Percentiles rank a stretch among this genome's conserved stretches.
These are phyloP conservation scores for Prunella strophiata DNA, from an alignment of 2,797 vertebrate genomes.

Conservation along the genomic window DNA sequence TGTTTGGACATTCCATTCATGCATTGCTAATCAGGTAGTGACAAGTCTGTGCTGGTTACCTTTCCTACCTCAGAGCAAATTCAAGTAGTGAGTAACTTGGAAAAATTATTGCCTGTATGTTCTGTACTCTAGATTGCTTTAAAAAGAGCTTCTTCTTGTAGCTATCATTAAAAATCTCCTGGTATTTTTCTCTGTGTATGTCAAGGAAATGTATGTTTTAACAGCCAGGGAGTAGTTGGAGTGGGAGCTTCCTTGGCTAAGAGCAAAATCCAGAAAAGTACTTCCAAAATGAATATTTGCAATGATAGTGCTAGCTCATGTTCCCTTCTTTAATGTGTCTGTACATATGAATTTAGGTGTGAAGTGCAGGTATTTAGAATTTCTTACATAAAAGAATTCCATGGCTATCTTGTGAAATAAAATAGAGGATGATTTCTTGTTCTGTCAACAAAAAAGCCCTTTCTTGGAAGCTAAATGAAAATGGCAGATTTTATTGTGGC, in stretches of 20 bases:
- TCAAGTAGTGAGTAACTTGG: background rate
- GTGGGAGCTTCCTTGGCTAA: background rate
- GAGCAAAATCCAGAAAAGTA: background rate
- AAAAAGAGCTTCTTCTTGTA: background rate
- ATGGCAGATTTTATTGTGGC: background rate
- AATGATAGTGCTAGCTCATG: background rate
- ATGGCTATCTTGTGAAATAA: background rate
- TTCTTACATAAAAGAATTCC: background rate
- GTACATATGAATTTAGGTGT: background rate
- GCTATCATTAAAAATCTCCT: background rate
- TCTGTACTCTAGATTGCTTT: background rate
- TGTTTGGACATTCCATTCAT: conserved; percentile 38
- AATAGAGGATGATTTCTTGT: background rate
- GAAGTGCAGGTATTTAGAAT: background rate
- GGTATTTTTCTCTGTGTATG: background rate
- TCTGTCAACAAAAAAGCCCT: background rate
- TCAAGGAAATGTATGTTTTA: background rate
- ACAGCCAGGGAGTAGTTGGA: background rate
- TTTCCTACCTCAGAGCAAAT: background rate
- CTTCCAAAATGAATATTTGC: background rate
- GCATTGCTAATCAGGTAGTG: conserved; percentile 16
- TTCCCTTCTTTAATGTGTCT: background rate
- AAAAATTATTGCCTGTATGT: background rate
- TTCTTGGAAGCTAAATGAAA: background rate
- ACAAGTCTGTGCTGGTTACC: conserved; percentile 27